Evolutionary conservation across 1,140 invertebrate genomes (phyloP).

Genomic region (Batillaria attramentaria): DNA sequence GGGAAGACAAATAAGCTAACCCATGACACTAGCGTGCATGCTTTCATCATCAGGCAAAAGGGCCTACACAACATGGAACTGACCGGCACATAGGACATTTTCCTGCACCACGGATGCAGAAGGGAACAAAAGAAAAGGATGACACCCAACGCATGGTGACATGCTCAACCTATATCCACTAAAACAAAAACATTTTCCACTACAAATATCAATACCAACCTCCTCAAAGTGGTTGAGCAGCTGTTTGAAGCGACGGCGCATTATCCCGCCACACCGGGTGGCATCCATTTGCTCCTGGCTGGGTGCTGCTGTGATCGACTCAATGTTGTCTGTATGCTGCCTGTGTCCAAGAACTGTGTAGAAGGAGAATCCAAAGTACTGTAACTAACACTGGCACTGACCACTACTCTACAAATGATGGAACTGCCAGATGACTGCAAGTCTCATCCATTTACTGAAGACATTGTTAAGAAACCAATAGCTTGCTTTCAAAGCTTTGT

Average conservation of each 20-base stretch:
- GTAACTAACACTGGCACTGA: neutral
- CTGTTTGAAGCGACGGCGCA: neutral
- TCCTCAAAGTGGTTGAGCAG: constrained; percentile 40
- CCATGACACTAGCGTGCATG: no score
- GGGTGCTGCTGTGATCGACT: constrained; percentile 7
- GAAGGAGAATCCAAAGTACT: constrained; percentile 1
- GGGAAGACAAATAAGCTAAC: no score
- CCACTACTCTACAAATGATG: no score
- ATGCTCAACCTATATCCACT: neutral
- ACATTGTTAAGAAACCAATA: no score
- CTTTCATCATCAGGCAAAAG: no score
- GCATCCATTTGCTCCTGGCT: neutral
- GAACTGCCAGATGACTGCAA: no score
- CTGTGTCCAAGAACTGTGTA: constrained; percentile 82
- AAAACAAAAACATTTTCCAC: neutral
- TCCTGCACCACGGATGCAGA: no score
- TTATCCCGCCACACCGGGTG: neutral
- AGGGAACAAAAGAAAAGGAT: no score
- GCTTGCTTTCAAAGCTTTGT: no score
- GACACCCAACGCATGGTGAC: neutral
- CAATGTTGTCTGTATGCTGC: constrained; percentile 68
- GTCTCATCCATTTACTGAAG: no score
- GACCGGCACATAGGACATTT: no score
- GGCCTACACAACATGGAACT: no score
- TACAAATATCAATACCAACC: constrained; percentile 18